Evolutionary conservation across 2,113 vertebrate species (phyloP), one percentile per base, ranked within the genome.

Genomic region (Entomyzon cyanotis): DNA sequence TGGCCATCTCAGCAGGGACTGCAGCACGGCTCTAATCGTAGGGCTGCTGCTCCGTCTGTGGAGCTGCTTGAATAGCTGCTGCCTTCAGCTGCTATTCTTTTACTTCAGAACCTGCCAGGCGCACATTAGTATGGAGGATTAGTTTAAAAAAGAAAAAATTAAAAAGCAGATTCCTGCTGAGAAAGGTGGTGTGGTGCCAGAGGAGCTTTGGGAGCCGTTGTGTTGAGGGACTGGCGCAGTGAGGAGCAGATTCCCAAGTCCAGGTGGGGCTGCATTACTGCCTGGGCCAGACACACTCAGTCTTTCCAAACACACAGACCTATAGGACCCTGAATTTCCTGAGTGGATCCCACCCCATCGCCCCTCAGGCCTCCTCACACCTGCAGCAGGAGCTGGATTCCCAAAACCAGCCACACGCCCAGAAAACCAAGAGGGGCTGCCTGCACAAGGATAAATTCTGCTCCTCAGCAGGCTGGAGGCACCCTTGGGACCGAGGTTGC

Each of bases 291-390:
- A 37, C 11, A 2, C 35, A 20, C 24, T 77, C 42, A 25, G 14
- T 33, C 67, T 44, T 76, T 60, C 35, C 71, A 73, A 68, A 68
- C 27, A 59, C 37, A 25, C 0, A 1, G 39, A 55, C 21, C 18
- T 3, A 5, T 10, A 77, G 19, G 19, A 84, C 46, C 19, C 24
- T 2, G 0, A 30, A 62, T 77, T 77, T 81, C 41, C 49, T 1
- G 1, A 10, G 21, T 3, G 2, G 41, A 60, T 69, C 58, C 39
- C 37, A n/a, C 3, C 5, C 17, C n/a, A 71, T 23, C 5, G 7
- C 19, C 7, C 15, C 15, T 3, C n/a, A 53, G 22, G 11, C 41
- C 21, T 39, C 17, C 27, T 71, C 68, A 80, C 22, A 56, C 10
- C 28, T 67, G 31, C 41, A n/a, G 18, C 17, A 58, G 65, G 13